Conservation (phyloP, 1,140 invertebrate species). For the Pogonomyrmex californicus region DNA sequence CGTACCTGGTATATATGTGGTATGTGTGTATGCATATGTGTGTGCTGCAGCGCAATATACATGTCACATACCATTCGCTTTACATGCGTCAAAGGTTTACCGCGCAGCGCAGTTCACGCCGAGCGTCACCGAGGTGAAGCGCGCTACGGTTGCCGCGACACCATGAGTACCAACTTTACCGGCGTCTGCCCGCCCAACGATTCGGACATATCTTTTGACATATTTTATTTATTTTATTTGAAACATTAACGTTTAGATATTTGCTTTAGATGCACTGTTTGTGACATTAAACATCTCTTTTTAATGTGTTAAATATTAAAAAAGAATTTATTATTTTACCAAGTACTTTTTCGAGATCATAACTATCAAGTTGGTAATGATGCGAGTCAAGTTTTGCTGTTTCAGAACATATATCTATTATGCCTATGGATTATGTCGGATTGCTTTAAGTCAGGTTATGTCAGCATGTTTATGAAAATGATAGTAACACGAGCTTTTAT, state of each 20-base stretch:
- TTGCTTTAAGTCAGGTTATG: not conserved
- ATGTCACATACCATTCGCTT: constrained; percentile 27
- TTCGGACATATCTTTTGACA: not conserved
- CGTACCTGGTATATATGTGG: not conserved
- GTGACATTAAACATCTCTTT: not conserved
- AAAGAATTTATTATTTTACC: not conserved
- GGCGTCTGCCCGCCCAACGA: not conserved
- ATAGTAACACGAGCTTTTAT: not conserved
- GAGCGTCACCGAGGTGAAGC: not conserved
- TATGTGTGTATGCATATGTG: constrained; percentile 37
- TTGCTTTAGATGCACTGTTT: not conserved
- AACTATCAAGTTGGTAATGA: not conserved
- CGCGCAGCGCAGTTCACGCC: not conserved
- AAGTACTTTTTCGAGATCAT: not conserved
- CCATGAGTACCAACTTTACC: not conserved
- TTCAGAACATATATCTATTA: not conserved
- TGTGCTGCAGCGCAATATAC: constrained; percentile 23
- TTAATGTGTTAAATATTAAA: not conserved
- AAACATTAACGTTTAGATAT: too few relatives aligned
- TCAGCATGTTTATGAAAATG: not conserved
- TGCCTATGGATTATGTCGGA: not conserved
- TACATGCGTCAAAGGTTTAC: constrained; percentile 12
- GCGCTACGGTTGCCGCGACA: not conserved
- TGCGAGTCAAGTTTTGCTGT: not conserved
- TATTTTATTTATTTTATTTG: too few relatives aligned